Evolutionary conservation across 2,888 invertebrate genomes (phyloP), one percentile per base, ranked within the genome.

Genomic region (Proisotoma minuta): DNA sequence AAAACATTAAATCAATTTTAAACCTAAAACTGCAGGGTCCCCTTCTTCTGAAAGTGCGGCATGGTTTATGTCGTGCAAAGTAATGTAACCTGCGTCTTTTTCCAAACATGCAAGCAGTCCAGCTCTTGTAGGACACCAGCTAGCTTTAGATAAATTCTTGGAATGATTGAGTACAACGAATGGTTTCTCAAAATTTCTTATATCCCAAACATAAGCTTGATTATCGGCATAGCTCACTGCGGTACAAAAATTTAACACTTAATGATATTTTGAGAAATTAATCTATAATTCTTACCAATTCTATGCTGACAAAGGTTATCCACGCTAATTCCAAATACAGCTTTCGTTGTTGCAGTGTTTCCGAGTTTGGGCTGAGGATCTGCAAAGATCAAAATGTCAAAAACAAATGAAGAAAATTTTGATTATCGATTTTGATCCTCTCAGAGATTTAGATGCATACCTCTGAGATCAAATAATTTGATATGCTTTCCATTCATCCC

Each of bases 401-500:
- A n/a, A 49, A 48, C n/a, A 12, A 18, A 54, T n/a, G 12, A 34
- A 34, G 8, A 34, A 34, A 34, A 34, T 34, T 34, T 34, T 34
- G 8, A 34, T 34, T 15, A 34, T 10, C 34, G 8, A 15, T 34
- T 34, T 34, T 34, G 12, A 34, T 34, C 8, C 34, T 34, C 10
- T 62, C n/a, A n/a, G n/a, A n/a, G n/a, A n/a, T n/a, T n/a, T n/a
- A n/a, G n/a, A n/a, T n/a, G n/a, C 74, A 75, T 78, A 91, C 94
- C 93, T 83, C 95, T 82, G 3, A 94, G 83, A 79, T 96, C 96
- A 76, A 90, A 89, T 34, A 96, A 82, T 78, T 91, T 90, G 48
- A 97, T 85, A 74, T 87, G 85, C 75, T 94, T 94, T 74, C 87
- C 84, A 78, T 91, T 94, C 83, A 93, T 89, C 51, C 94, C 94